These are phyloP conservation scores for Meghimatium bilineatum DNA, from an alignment of 2,888 invertebrate species.

Conservation along the genomic window DNA sequence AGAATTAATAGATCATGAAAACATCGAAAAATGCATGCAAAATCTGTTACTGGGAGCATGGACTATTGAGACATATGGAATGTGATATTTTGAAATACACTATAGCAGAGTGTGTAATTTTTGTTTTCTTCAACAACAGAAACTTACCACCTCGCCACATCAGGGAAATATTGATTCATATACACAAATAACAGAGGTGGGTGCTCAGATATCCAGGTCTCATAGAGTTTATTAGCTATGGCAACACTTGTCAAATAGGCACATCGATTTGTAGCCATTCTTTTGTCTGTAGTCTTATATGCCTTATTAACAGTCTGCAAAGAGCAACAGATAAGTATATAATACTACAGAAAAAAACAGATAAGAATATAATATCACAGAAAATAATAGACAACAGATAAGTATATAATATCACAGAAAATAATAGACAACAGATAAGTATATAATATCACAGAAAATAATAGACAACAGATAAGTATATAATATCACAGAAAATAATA, in stretches of 20 bases:
- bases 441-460: too few relatives aligned
- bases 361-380: too few relatives aligned
- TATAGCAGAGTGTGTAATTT: background rate
- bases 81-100: background rate
- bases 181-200: constrained; percentile 82
- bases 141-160: constrained; percentile 62
- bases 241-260: constrained; percentile 79
- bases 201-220: constrained; percentile 85
- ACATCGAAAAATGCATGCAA: too few relatives aligned
- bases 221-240: constrained; percentile 80
- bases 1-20: too few relatives aligned
- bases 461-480: too few relatives aligned
- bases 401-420: too few relatives aligned
- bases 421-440: too few relatives aligned
- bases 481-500: too few relatives aligned
- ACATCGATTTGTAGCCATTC: constrained; percentile 79
- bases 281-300: constrained; percentile 52
- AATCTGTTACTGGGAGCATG: background rate
- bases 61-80: background rate
- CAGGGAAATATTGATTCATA: constrained; percentile 81
- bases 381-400: too few relatives aligned
- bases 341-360: background rate
- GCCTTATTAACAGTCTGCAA: background rate
- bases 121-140: background rate
- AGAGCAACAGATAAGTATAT: background rate